A percentile compares a stretch with the other conserved stretches of the same genome.
Evolutionary conservation across 2,113 vertebrate genomes (phyloP).

Genomic region (Garra rufa): DNA sequence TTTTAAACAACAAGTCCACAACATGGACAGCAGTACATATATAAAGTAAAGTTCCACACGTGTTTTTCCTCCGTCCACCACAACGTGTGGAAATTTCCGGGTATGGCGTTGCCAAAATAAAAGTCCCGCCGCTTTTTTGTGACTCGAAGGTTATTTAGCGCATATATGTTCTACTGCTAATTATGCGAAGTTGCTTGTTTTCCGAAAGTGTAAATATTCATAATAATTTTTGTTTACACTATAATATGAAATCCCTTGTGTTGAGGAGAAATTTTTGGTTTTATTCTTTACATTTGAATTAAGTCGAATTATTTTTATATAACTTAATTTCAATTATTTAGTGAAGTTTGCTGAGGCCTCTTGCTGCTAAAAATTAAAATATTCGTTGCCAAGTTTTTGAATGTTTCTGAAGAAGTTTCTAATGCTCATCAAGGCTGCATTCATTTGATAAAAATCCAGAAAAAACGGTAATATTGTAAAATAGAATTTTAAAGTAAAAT

Average conservation of each 20-base stretch:
- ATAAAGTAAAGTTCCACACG: neutral
- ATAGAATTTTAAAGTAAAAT: no score
- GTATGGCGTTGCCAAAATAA: constrained; percentile 52
- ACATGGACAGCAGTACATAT: neutral
- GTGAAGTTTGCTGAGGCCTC: neutral
- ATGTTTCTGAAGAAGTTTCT: no score
- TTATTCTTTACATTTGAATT: neutral
- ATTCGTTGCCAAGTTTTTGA: no score
- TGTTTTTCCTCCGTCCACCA: constrained; percentile 5
- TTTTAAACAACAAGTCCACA: neutral
- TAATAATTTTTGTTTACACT: neutral
- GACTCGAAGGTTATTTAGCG: neutral
- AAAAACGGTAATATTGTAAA: no score
- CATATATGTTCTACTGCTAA: neutral
- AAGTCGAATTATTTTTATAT: neutral
- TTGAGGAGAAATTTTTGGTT: no score
- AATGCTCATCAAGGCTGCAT: no score
- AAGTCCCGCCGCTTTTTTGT: constrained; percentile 15
- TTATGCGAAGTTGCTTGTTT: neutral
- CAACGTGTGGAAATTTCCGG: constrained; percentile 36
- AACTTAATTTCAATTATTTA: neutral
- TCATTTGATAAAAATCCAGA: no score
- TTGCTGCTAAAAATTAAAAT: neutral
- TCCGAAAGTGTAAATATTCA: neutral
- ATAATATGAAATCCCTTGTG: neutral